phyloP scores from a whole-genome alignment of 2,888 invertebrate genomes.

The Drosophila anceps region DNA sequence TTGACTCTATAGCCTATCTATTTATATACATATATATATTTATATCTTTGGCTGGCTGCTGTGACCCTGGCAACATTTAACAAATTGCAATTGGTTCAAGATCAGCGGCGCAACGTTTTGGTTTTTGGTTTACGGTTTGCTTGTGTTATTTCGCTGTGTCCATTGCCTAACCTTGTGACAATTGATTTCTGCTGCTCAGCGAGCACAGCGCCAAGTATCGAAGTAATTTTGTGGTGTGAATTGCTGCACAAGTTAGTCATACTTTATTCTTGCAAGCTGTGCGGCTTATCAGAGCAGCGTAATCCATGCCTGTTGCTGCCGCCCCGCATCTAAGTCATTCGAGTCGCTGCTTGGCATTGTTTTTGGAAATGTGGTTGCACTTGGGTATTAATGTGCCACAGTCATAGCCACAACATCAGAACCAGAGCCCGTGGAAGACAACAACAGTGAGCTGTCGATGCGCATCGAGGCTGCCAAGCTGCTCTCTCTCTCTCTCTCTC shows the following conservation, averaged over 20 bases:
- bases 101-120: conserved; percentile 65
- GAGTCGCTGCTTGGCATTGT: conserved; percentile 75
- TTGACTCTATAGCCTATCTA: conserved; percentile 23
- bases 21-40: conserved; percentile 9
- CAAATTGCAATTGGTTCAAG: conserved; percentile 79
- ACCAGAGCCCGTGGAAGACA: conserved; percentile 35
- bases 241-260: conserved; percentile 54
- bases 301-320: not conserved
- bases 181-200: conserved; percentile 49
- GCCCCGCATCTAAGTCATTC: conserved; percentile 59
- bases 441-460: conserved; percentile 40
- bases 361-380: conserved; percentile 79
- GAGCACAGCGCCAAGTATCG: conserved; percentile 14
- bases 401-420: conserved; percentile 27
- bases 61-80: conserved; percentile 64
- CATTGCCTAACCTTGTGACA: conserved; percentile 56
- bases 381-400: conserved; percentile 45
- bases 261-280: conserved; percentile 57
- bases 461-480: conserved; percentile 67
- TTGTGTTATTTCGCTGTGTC: conserved; percentile 11
- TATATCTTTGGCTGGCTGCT: conserved; percentile 46
- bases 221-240: conserved; percentile 53
- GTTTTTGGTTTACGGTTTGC: conserved; percentile 22
- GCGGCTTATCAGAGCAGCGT: conserved; percentile 47
- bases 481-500: conserved; percentile 46